Base-by-base conservation (phyloP, 2,797 vertebrate genomes). In the Podargus strigoides region DNA sequence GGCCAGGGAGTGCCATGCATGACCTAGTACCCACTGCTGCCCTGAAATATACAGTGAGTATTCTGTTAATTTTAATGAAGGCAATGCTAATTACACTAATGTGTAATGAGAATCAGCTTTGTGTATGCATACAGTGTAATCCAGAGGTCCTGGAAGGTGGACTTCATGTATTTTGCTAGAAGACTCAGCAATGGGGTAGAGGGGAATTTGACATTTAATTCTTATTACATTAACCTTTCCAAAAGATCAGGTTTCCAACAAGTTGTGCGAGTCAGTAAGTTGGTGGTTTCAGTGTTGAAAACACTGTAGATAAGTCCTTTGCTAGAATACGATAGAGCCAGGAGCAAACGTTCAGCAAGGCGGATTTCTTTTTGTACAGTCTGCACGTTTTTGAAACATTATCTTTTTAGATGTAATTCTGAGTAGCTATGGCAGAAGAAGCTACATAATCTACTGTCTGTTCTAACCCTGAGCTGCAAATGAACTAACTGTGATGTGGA, bases 51-150 rank as follows among this genome's bases (percentile, higher is more conserved):
- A 68, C n/a, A n/a, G n/a, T 44, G 49, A 79, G 69, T 47, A 59
- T 92, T 75, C 62, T 84, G 46, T 75, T 94, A 46, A 68, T 91
- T 88, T 86, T 91, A 94, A 86, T 86, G 70, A 91, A 84, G 63
- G 44, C 37, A 42, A 11, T 42, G 22, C n/a, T n/a, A n/a, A n/a
- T n/a, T n/a, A n/a, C n/a, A n/a, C n/a, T n/a, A n/a, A n/a, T n/a
- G n/a, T n/a, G n/a, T n/a, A n/a, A n/a, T 42, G 41, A 90, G 69
- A 94, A 84, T 78, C 27, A 34, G 73, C 46, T 94, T 67, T 86
- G 49, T 68, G 37, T 60, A 37, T 67, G 26, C 41, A 72, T 13
- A 3, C 41, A 49, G 46, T 81, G 62, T 85, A 77, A 84, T 64
- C 27, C 66, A 75, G 73, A 83, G 53, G 42, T 75, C 53, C 39